Evolutionary conservation across 1,140 invertebrate genomes (phyloP), one percentile per base, ranked within the genome.

Genomic region (Drosophila triauraria): DNA sequence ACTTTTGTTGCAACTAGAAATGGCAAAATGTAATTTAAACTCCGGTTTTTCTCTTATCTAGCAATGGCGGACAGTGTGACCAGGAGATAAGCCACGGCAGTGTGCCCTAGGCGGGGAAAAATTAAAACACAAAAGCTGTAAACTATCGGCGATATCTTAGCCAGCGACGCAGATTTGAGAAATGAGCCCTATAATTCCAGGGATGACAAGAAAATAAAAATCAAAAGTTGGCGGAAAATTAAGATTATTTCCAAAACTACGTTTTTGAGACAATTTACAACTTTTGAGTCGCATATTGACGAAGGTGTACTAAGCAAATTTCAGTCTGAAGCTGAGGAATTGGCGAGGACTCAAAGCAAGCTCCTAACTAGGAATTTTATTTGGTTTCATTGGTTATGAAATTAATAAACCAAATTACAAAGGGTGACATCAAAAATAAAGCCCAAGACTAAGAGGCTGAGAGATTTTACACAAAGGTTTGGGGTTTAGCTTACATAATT

Each of bases 41-140:
- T 46, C 25, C 4, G 23, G 32, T 63, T 62, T 62, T 65, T 25
- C 12, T 47, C 42, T 47, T 61, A 61, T 61, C 57, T 60, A 64
- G 54, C 61, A 58, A 56, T 58, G 51, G 40, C 25, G 23, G 17
- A 25, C n/a, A 58, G 56, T 48, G 23, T 48, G 46, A 13, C 20
- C 32, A 35, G 32, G 32, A 35, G 32, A 10, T 35, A 12, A 9
- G 10, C 32, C 32, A 35, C 0, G 10, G 32, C 32, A 35, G 32
- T 53, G 50, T 53, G 50, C 10, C 50, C 50, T 12, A 51, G 12
- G 2, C 27, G 27, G n/a, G 12, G n/a, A 4, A 32, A 53, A 53
- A 53, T 32, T 30, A 50, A 27, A 27, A 50, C n/a, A 50, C 25
- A n/a, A 27, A 30, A 25, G 23, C 2, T 32, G 32, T 8, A 23